phyloP scores from a whole-genome alignment of 1,140 invertebrate genomes.

The Platorchestia sp. region DNA sequence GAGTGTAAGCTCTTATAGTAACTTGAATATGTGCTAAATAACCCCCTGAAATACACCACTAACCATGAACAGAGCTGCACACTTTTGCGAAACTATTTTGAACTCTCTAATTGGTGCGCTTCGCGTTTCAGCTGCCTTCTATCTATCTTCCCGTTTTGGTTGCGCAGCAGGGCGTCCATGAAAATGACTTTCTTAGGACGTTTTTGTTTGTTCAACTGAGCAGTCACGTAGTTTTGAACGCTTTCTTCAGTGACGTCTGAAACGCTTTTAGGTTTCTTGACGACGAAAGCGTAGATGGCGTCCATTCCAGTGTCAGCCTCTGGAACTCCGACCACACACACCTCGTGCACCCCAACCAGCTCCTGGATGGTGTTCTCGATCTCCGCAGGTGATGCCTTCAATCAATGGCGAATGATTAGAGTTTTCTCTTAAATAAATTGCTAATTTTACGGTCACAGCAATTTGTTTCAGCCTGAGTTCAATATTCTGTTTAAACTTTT shows the following conservation, averaged over 20 bases:
- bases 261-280: neutral
- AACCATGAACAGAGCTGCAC: no score
- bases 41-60: no score
- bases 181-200: neutral
- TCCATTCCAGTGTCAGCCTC: neutral
- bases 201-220: neutral
- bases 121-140: neutral
- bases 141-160: neutral
- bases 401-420: no score
- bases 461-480: no score
- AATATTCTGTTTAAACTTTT: no score
- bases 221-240: neutral
- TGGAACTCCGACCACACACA: neutral
- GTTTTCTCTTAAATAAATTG: no score
- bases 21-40: no score
- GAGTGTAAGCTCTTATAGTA: no score
- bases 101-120: neutral
- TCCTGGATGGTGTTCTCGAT: neutral
- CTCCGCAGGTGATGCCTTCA: neutral
- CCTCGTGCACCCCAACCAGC: neutral
- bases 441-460: no score
- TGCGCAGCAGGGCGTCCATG: neutral
- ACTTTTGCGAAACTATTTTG: neutral
- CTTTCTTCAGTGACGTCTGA: neutral
- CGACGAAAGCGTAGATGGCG: neutral